Base-by-base conservation (phyloP, 1,140 invertebrate species). In the Drosophila malerkotliana region DNA sequence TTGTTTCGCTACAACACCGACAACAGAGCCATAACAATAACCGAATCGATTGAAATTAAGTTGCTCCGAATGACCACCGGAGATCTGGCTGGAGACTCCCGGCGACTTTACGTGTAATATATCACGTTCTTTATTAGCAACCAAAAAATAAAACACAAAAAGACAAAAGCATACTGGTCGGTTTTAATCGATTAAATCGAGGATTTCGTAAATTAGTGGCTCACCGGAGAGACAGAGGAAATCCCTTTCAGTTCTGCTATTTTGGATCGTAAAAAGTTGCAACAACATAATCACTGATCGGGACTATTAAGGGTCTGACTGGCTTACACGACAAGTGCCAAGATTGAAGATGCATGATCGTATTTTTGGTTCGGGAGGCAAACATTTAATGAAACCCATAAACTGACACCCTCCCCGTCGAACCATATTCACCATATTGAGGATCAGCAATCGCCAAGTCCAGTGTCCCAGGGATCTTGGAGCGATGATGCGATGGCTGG, bases 91-190 rank as follows among this genome's bases (percentile, higher is more conserved):
- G 44, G 41, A 54, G 61, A 52, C 9, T 51, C 41, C 28, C 12
- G 14, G 24, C 15, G 32, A 34, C 34, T 28, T 21, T 18, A 48
- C 47, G 51, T 76, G 68, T 63, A 84, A 79, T 84, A 87, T 85
- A 87, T 87, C 82, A 87, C 79, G 83, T 82, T 85, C 82, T 85
- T 85, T 87, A 87, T 85, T 81, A 78, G 78, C 82, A 56, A 82
- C 64, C 75, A 68, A 56, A 10, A 30, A 12, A 53, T 3, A 34
- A 9, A 7, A 2, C 28, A 30, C 5, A 8, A 32, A 10, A 32
- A 32, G 55, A 74, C 77, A 82, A 85, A 75, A 68, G 77, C 28
- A 24, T 47, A n/a, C 58, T 14, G 41, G 41, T 45, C 47, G 45
- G 53, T 10, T 80, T 80, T 84, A 84, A 84, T 84, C 81, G 81